A percentile compares a stretch with the other conserved stretches of the same genome.
phyloP scores from a whole-genome alignment of 1,140 invertebrate genomes.

The Steinernema feltiae region DNA sequence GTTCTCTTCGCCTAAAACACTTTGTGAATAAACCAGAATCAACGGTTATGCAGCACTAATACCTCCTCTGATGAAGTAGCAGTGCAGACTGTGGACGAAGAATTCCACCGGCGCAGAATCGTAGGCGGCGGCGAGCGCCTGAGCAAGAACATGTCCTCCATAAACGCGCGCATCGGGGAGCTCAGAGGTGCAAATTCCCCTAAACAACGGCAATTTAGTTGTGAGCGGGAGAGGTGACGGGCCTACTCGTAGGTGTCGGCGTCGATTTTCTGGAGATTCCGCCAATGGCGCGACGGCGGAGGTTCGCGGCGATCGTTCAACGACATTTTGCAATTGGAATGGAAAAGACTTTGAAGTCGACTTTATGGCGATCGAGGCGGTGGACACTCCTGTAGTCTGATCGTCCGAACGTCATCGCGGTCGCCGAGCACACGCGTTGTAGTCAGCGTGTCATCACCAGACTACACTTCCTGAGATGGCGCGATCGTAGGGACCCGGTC shows the following conservation, averaged over 20 bases:
- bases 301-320: not conserved
- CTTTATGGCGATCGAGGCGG: not conserved
- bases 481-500: not conserved
- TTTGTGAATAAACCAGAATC: not conserved
- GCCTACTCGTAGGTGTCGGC: not conserved
- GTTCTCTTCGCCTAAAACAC: conserved; percentile 27
- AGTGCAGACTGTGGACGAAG: conserved; percentile 32
- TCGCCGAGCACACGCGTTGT: not conserved
- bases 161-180: conserved; percentile 32
- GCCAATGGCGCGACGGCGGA: not conserved
- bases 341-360: not conserved
- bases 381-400: not conserved
- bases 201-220: not conserved
- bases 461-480: not conserved
- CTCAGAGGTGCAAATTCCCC: conserved; percentile 32
- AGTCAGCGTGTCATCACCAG: not conserved
- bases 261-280: not conserved
- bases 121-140: conserved; percentile 32
- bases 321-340: not conserved
- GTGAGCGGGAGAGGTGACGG: not conserved
- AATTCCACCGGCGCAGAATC: conserved; percentile 29
- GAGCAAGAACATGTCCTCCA: conserved; percentile 31
- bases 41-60: too few relatives aligned
- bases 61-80: conserved; percentile 36
- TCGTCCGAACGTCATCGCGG: not conserved